Evolutionary conservation across 2,797 vertebrate species (phyloP), one percentile per base, ranked within the genome.

Genomic region (Notamacropus eugenii): DNA sequence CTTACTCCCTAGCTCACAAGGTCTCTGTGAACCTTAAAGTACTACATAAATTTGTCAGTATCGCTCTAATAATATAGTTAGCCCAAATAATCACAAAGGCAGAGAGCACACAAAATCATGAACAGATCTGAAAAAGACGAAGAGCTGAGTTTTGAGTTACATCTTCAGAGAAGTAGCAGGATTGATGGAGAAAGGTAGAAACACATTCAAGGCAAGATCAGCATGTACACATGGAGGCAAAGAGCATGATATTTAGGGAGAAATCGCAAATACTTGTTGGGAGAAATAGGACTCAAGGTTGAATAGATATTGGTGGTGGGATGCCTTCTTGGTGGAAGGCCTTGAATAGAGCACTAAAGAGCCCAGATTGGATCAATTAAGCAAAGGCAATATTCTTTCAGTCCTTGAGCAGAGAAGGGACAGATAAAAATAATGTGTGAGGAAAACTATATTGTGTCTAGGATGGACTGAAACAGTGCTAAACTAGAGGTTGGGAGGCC

Each of bases 171-270:
- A 93, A 54, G 50, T 57, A 91, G 92, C 31, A 54, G 90, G 27
- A 54, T 96, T n/a, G 54, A 93, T 87, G 55, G 34, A 59, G 92
- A 91, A 97, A 94, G 57, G 27, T 34, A 91, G 8, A 27, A 40
- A 34, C 24, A 5, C 50, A 96, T 67, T 95, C 91, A 74, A 74
- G n/a, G 16, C 67, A 82, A 16, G 8, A 82, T 24, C 3, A 10
- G 22, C 19, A 82, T 46, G 67, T 24, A 8, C n/a, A 82, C 46
- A 82, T 82, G 67, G n/a, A 82, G n/a, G 8, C 67, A 82, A 46
- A 46, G 10, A 82, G 19, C 8, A 46, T 6, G 5, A 11, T 82
- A 46, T 46, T 46, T 82, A 46, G 19, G 19, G 19, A 46, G 16
- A 82, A 82, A 24, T 9, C 24, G n/a, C 19, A 46, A 82, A 82